A percentile compares a stretch with the other conserved stretches of the same genome.
phyloP scores from a whole-genome alignment of 2,888 invertebrate genomes.

The Perithous albicinctus region DNA sequence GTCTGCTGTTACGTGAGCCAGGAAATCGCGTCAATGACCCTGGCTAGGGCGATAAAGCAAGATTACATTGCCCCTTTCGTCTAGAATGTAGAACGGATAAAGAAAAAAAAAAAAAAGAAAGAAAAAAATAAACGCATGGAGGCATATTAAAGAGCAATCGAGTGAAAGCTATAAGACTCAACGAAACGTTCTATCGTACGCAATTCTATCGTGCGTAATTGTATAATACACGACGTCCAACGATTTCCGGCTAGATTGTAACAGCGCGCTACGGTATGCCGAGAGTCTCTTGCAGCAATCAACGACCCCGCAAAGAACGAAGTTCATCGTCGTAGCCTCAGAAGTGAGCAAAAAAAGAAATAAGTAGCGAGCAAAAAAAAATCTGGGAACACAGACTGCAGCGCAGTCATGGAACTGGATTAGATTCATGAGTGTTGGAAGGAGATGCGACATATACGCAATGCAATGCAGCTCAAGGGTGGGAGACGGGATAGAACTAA shows the following conservation, averaged over 20 bases:
- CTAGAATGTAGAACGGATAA: slow-evolving; percentile 41
- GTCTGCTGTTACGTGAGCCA: not conserved
- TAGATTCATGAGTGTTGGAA: slow-evolving; percentile 33
- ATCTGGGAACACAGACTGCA: slow-evolving; percentile 35
- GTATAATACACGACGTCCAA: slow-evolving; percentile 56
- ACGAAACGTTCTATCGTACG: slow-evolving; percentile 53
- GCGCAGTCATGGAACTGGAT: slow-evolving; percentile 8
- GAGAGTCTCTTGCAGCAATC: slow-evolving; percentile 55
- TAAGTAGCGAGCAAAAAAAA: not conserved
- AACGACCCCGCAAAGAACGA: slow-evolving; percentile 69
- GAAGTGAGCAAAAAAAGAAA: slow-evolving; percentile 15
- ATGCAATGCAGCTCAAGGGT: not conserved
- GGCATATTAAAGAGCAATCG: slow-evolving; percentile 24
- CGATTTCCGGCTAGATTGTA: slow-evolving; percentile 54
- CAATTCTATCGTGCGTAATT: slow-evolving; percentile 53
- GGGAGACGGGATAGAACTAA: slow-evolving; percentile 30
- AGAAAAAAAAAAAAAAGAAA: slow-evolving; percentile 39
- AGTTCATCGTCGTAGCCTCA: slow-evolving; percentile 69
- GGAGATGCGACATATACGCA: slow-evolving; percentile 28
- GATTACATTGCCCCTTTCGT: slow-evolving; percentile 26
- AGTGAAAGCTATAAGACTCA: slow-evolving; percentile 10
- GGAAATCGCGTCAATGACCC: slow-evolving; percentile 28
- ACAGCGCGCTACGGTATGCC: slow-evolving; percentile 34
- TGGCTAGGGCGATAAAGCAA: not conserved
- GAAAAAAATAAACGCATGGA: slow-evolving; percentile 12